These are phyloP conservation scores for Amyelois transitella DNA, from an alignment of 1,140 invertebrate genomes.

Conservation along the genomic window DNA sequence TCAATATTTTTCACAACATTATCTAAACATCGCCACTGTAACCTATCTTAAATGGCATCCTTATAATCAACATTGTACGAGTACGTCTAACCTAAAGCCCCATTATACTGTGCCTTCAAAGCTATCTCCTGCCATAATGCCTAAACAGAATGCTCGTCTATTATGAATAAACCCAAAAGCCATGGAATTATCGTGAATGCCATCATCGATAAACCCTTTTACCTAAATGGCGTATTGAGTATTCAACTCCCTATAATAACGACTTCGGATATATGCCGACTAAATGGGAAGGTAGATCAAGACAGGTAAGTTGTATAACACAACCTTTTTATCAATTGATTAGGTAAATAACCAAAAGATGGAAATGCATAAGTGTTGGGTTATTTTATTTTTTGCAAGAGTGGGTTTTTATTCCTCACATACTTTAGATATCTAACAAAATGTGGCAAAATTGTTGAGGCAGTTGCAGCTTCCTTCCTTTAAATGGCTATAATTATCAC, in stretches of 20 bases:
- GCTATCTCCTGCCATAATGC: neutral
- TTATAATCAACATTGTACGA: neutral
- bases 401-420: too few relatives aligned
- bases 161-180: conserved; percentile 28
- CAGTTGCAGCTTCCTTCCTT: too few relatives aligned
- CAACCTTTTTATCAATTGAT: neutral
- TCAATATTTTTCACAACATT: too few relatives aligned
- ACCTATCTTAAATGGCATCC: neutral
- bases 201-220: conserved; percentile 54
- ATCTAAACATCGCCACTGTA: too few relatives aligned
- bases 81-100: neutral
- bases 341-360: too few relatives aligned
- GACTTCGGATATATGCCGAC: conserved; percentile 25
- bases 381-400: too few relatives aligned
- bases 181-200: conserved; percentile 40
- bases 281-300: conserved; percentile 35
- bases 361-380: too few relatives aligned
- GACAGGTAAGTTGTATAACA: conserved; percentile 2
- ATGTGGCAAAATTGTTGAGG: too few relatives aligned
- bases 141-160: conserved; percentile 9
- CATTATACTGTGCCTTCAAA: neutral
- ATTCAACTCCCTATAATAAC: conserved; percentile 34
- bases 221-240: conserved; percentile 54
- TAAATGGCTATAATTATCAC: too few relatives aligned
- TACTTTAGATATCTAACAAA: too few relatives aligned